Evolutionary conservation across 2,113 vertebrate species (phyloP), one percentile per base, ranked within the genome.

Genomic region (Larimichthys polyactis): DNA sequence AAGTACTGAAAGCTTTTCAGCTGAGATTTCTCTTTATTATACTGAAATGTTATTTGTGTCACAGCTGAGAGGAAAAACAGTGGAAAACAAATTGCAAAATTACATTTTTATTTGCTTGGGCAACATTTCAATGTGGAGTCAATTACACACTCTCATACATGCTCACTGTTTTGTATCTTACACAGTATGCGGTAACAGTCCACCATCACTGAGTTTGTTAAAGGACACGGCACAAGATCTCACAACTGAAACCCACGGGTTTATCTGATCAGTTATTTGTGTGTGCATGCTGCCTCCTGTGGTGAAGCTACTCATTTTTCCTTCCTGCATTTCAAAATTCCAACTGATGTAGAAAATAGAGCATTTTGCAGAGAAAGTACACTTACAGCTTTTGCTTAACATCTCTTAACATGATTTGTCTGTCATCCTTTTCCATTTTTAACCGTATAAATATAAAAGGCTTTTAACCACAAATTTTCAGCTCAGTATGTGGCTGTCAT

Each of bases 261-360:
- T 66, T 20, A 1, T 24, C 10, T 27, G 16, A 67, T 52, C 16
- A 19, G 2, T 29, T 27, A 80, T 63, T 51, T 66, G 75, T 88
- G 81, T 59, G 88, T 32, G 46, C 40, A 58, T 40, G 71, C 88
- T 89, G 90, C 88, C 92, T 65, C 81, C 91, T 65, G 87, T 91
- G 92, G 91, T 20, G 1, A 29, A 22, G 14, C 10, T n/a, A 11
- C 1, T 9, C 16, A 5, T 11, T 40, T 36, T 15, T 5, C 1
- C 4, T 46, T 27, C 6, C 36, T 9, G 7, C 36, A 9, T 40
- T 44, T 58, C 24, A 12, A 57, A 27, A 8, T 2, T 10, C 3
- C 8, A 32, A 12, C 10, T 40, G 57, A 32, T 40, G 54, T 5
- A 24, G 48, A 24, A 11, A 44, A 29, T 16, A 55, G 3, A 16